Evolutionary conservation across 2,888 invertebrate genomes (phyloP), one percentile per base, ranked within the genome.

Genomic region (Spisula solida): DNA sequence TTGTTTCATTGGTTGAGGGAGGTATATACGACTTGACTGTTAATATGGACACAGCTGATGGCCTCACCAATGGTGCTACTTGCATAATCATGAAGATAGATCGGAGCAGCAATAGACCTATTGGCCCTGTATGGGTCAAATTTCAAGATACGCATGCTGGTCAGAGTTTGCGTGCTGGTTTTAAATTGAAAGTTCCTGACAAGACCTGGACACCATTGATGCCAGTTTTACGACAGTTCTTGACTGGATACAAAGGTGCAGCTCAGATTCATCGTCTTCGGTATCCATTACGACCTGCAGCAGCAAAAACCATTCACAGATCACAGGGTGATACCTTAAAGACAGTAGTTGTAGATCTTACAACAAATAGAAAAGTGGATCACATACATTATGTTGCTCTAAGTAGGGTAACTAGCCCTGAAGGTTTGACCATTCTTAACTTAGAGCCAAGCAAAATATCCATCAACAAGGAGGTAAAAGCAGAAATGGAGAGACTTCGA

Each of bases 331-430:
- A 82, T 55, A 90, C 90, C 55, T 20, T 87, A 29, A 12, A 75
- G 12, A 79, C 56, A 18, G 82, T 70, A 25, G 89, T 90, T 25
- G 81, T 88, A 14, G 89, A 90, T 56, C 34, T 90, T 8, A 80
- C 88, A 79, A 66, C 48, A 16, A 20, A 51, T n/a, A 60, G 83
- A 66, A 82, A 83, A 82, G 29, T 86, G 0, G 66, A 86, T 47
- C 91, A 90, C 79, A 88, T 88, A 55, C 91, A 90, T 87, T 91
- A 91, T 90, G 88, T 87, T 29, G 86, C 89, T n/a, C 78, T 89
- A 0, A 86, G 89, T 20, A 66, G 41, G 41, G 66, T 88, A 12
- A 78, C 83, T 79, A 83, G 34, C 75, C 70, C 86, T 18, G 12
- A 29, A 51, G 87, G 85, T 6, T 81, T 89, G 20, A 60, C 88